phyloP scores from a whole-genome alignment of 2,113 vertebrate species.

The Vulpes ferrilata region DNA sequence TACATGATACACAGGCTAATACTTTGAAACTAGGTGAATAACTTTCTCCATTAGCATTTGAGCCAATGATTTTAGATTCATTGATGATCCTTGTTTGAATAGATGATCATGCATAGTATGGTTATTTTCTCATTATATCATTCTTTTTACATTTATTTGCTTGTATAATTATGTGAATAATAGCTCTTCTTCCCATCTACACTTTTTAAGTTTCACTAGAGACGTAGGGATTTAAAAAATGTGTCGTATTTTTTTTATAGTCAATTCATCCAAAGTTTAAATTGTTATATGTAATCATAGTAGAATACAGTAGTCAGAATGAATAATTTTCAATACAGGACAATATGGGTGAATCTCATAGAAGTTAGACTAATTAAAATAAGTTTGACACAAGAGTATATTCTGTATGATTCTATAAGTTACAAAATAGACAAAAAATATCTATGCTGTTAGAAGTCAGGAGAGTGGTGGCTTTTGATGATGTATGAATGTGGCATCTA shows the following conservation, averaged over 20 bases:
- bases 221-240: not conserved
- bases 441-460: not conserved
- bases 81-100: not conserved
- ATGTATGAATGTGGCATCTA: not conserved
- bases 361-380: not conserved
- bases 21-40: not conserved
- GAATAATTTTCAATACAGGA: not conserved
- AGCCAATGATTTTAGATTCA: not conserved
- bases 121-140: not conserved
- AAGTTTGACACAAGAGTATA: not conserved
- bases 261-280: not conserved
- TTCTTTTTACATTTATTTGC: not conserved
- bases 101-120: not conserved
- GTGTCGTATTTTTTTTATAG: not conserved
- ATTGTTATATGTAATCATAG: not conserved
- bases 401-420: not conserved
- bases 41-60: not conserved
- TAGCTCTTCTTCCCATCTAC: not conserved
- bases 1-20: not conserved
- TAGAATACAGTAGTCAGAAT: not conserved
- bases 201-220: not conserved
- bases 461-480: not conserved
- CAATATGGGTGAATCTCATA: not conserved
- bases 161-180: not conserved
- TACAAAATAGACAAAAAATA: not conserved